Evolutionary conservation across 2,888 invertebrate genomes (phyloP), one percentile per base, ranked within the genome.

Genomic region (Drosophila mettleri): DNA sequence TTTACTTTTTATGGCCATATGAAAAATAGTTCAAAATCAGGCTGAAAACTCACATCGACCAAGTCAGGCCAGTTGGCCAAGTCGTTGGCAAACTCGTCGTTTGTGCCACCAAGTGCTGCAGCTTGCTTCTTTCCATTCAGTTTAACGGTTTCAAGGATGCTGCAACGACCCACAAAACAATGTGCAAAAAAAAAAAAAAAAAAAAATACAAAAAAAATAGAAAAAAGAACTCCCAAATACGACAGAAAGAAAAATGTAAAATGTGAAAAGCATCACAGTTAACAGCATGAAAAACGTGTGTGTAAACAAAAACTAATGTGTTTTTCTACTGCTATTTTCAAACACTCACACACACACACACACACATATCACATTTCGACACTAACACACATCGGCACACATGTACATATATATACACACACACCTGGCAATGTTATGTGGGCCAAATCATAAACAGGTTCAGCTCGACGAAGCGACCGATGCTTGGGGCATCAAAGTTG

Each of bases 401-500:
- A 18, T 16, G 34, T 22, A 52, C 55, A 55, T 55, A 75, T 54
- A 55, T 10, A 45, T 41, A 53, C 39, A 54, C 46, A 54, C 36
- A 54, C 65, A 77, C 78, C 86, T 86, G 76, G 69, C 72, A 64
- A 68, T 66, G 43, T 69, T 38, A 80, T 84, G 74, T 82, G 82
- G 74, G 73, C 73, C 81, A 78, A 74, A 73, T 85, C 89, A 86
- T 78, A 82, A 86, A 71, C 88, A 94, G 94, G 92, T 95, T 53
- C 94, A 96, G 24, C 92, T 98, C 75, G 98, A 98, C 90, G 97
- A 97, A 90, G 98, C 97, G 2, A 98, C 98, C 8, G 97, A 97
- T 90, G 95, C 96, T 16, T 98, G 98, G 98, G 98, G 96, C 39
- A 98, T 98, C 90, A 98, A 98, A 93, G 98, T 98, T 38, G 98